Conservation (phyloP, 1,140 invertebrate genomes). For the Neodiprion pinetum region DNA sequence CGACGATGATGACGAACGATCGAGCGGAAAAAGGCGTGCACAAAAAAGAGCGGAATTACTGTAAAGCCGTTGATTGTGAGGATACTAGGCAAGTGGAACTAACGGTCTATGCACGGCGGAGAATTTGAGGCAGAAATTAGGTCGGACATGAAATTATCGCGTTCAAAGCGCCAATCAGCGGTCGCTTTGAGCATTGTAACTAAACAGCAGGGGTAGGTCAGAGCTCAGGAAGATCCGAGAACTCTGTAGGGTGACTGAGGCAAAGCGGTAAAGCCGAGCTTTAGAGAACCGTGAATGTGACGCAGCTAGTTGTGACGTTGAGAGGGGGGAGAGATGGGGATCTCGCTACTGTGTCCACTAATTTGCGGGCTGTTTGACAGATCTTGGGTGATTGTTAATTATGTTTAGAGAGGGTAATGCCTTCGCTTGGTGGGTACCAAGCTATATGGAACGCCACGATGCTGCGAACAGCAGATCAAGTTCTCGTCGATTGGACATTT, state of each 20-base stretch:
- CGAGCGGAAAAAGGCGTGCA: too few relatives aligned
- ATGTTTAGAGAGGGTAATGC: slow-evolving; percentile 44
- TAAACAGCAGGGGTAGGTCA: neutral
- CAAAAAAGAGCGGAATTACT: too few relatives aligned
- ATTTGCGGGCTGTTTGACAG: slow-evolving; percentile 53
- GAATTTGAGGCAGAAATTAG: neutral
- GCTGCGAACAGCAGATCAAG: too few relatives aligned
- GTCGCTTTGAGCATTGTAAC: slow-evolving; percentile 1
- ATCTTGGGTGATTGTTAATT: slow-evolving; percentile 55
- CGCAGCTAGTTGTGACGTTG: neutral
- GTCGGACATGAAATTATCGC: neutral
- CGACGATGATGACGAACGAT: too few relatives aligned
- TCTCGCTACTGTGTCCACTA: slow-evolving; percentile 42
- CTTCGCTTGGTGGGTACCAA: too few relatives aligned
- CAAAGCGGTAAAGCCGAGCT: neutral
- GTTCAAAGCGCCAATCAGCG: slow-evolving; percentile 4
- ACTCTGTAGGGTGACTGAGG: too few relatives aligned
- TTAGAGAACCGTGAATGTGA: neutral
- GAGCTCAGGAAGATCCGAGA: neutral
- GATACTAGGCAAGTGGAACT: too few relatives aligned
- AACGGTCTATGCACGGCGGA: too few relatives aligned
- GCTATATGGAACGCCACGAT: too few relatives aligned
- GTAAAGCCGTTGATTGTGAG: too few relatives aligned
- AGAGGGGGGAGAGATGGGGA: neutral
- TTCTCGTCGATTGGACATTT: too few relatives aligned